These are phyloP conservation scores for Orientallactaga sibirica DNA, from an alignment of 2,797 vertebrate species.

Conservation along the genomic window DNA sequence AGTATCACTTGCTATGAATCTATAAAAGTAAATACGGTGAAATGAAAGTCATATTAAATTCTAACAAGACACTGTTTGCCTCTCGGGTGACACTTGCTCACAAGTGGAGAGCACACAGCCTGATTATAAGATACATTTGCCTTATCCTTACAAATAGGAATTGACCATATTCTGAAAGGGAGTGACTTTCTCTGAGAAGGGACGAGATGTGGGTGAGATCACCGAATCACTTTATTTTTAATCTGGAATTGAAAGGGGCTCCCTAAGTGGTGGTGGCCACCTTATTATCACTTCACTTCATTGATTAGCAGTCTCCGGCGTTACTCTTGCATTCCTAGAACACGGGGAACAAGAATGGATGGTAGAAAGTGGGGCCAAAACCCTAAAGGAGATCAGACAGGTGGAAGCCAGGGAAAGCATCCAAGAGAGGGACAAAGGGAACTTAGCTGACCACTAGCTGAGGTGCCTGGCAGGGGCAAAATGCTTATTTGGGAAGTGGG, in stretches of 20 bases:
- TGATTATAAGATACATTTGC: background rate
- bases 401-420: background rate
- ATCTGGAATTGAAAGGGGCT: background rate
- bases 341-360: background rate
- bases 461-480: background rate
- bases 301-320: background rate
- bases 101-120: background rate
- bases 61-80: background rate
- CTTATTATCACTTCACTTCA: background rate
- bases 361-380: background rate
- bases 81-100: background rate
- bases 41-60: conserved; percentile 49
- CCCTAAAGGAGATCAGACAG: background rate
- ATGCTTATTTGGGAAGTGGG: background rate
- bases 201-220: background rate
- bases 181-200: background rate
- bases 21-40: conserved; percentile 53
- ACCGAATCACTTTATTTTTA: background rate
- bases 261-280: background rate
- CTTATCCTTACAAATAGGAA: background rate
- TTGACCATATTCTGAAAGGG: background rate
- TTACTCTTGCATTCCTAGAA: background rate
- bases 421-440: no score
- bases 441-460: background rate
- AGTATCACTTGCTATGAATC: conserved; percentile 47